Conservation (phyloP, 1,140 invertebrate genomes). For the Steinernema khuongi region DNA sequence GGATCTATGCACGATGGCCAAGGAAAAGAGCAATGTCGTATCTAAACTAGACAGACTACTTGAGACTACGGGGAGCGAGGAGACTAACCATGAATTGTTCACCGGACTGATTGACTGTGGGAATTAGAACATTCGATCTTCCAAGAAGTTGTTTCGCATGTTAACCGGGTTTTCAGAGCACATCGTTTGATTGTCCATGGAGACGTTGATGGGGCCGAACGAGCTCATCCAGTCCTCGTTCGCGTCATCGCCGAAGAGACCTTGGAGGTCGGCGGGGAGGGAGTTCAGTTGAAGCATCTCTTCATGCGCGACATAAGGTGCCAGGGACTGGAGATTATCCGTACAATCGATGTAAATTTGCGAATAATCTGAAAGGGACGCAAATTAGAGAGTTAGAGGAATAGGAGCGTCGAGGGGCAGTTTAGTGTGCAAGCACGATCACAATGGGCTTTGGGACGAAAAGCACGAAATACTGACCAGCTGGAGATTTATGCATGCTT, state of each 20-base stretch:
- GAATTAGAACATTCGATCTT: not conserved
- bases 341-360: not conserved
- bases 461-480: not conserved
- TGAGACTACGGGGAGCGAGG: not conserved
- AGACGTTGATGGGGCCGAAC: not conserved
- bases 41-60: not conserved
- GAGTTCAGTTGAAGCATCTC: not conserved
- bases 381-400: not conserved
- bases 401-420: too few species aligned
- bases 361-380: not conserved
- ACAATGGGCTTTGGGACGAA: too few species aligned
- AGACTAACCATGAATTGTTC: not conserved
- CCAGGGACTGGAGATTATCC: conserved; percentile 1
- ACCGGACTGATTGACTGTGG: not conserved
- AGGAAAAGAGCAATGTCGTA: not conserved
- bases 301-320: not conserved
- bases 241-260: not conserved
- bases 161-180: not conserved
- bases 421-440: too few species aligned
- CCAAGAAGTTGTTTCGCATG: not conserved
- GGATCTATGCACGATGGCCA: not conserved
- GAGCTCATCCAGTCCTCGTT: not conserved
- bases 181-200: not conserved
- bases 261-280: not conserved
- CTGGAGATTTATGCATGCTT: conserved; percentile 9